Conservation (phyloP, 2,797 vertebrate species). For the Diplodus sargus region DNA sequence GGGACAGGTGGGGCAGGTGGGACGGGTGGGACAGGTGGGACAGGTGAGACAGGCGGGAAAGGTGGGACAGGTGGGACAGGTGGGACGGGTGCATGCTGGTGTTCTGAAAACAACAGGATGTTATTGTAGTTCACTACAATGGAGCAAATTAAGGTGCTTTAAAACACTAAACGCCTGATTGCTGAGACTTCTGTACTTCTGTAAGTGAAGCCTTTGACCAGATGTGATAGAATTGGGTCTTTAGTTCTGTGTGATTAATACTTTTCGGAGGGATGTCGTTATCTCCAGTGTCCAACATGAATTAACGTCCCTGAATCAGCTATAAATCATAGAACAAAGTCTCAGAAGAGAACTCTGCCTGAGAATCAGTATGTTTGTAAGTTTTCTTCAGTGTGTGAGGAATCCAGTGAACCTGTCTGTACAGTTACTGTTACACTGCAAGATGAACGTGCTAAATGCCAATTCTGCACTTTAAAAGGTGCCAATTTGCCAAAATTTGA, state of each 20-base stretch:
- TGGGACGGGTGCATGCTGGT: background rate
- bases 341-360: background rate
- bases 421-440: too few species aligned
- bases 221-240: background rate
- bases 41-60: too few species aligned
- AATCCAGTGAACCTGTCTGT: background rate
- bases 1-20: too few species aligned
- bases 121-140: background rate
- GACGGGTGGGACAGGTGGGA: too few species aligned
- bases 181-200: background rate
- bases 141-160: background rate
- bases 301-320: background rate
- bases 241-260: background rate
- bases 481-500: background rate
- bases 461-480: background rate
- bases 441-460: background rate
- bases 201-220: background rate
- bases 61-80: too few species aligned
- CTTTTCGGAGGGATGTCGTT: background rate
- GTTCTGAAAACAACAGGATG: background rate
- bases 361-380: background rate
- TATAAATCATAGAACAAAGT: background rate
- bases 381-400: background rate
- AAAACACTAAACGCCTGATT: background rate
- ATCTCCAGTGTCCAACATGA: background rate